Base-by-base conservation (phyloP, 2,113 vertebrate genomes). In the Todiramphus saurophagus region DNA sequence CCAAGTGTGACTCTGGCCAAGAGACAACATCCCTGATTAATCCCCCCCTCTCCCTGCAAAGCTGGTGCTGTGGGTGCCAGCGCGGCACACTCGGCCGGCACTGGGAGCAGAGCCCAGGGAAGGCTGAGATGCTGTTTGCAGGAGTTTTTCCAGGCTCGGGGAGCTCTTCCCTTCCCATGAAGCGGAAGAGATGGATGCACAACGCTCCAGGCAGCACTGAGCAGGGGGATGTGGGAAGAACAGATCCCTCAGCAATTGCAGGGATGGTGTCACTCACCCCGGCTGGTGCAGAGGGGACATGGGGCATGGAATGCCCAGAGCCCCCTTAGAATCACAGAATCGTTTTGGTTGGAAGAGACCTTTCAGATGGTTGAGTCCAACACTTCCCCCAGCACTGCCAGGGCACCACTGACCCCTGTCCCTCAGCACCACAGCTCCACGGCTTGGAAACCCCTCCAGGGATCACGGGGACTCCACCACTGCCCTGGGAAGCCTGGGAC, bases 201-300 rank as follows among this genome's bases (percentile, higher is more conserved):
- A 17, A 59, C 0, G 0, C 12, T 74, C 39, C 58, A 0, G 0
- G 66, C 60, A 79, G 77, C 37, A 0, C 24, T 0, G 91, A 58
- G 75, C 0, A 0, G 1, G 6, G 21, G 27, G 13, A 1, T 21
- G 41, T 18, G 55, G 20, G 58, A 12, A 9, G 16, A 33, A 27
- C 21, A 9, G 48, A 13, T 20, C 18, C 46, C 24, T 35, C 35
- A 7, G 89, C 16, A 15, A 11, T 28, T 59, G 7, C 64, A 13
- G 73, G 20, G 12, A 20, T 1, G 2, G 58, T 7, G 56, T 56
- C 79, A 31, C 74, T 58, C 66, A 12, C 3, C 20, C 46, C 2
- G 11, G 37, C 17, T 33, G 60, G 24, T 9, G 41, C 23, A 33
- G 63, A 48, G 67, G 50, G 55, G 53, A 33, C 7, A 8, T 0